Conservation (phyloP, 1,140 invertebrate genomes). For the Lutraria rhynchaena region DNA sequence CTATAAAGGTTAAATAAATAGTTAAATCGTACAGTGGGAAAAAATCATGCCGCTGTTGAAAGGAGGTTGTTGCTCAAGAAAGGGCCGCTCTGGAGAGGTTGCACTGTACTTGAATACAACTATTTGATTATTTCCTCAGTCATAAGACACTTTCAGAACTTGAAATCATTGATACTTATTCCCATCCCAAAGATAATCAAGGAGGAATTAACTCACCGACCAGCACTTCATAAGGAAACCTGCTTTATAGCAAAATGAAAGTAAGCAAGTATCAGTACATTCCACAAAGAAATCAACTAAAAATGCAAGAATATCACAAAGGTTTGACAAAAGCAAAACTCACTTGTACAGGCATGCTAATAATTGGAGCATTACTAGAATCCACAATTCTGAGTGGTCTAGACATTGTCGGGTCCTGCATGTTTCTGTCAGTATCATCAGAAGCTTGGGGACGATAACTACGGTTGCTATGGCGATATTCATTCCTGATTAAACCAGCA, state of each 20-base stretch:
- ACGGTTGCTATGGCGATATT: conserved; percentile 43
- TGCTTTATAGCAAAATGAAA: background rate
- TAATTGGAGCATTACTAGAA: conserved; percentile 41
- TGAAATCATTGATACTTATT: background rate
- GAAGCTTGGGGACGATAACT: conserved; percentile 1
- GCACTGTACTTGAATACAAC: no score
- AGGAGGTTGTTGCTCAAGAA: no score
- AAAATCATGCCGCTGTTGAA: no score
- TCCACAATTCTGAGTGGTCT: background rate
- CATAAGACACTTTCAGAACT: no score
- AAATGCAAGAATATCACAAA: background rate
- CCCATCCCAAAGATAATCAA: background rate
- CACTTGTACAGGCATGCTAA: conserved; percentile 54
- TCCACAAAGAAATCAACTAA: background rate
- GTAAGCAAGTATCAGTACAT: background rate
- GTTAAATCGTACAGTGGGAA: no score
- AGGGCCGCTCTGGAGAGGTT: no score
- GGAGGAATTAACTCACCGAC: background rate
- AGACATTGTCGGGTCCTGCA: background rate
- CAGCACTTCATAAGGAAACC: background rate
- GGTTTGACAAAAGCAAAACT: background rate
- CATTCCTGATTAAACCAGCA: conserved; percentile 68
- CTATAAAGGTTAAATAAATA: no score
- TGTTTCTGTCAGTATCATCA: conserved; percentile 1
- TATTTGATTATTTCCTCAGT: no score